These are phyloP conservation scores for Gambusia affinis DNA, from an alignment of 2,113 vertebrate genomes.

Conservation along the genomic window DNA sequence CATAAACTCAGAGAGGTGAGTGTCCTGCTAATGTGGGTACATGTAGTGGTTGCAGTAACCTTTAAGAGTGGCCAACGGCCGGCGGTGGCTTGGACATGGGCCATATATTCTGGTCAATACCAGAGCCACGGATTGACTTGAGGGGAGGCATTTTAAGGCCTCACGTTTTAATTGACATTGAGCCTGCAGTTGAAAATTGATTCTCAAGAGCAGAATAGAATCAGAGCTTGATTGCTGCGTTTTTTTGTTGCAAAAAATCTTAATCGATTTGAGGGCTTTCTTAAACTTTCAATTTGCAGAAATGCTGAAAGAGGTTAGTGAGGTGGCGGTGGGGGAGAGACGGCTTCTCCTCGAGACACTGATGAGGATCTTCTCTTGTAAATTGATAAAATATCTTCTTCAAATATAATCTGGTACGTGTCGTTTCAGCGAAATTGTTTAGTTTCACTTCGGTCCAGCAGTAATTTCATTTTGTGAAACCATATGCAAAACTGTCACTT, in stretches of 20 bases:
- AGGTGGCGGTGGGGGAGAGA: background rate
- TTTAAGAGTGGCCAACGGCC: conserved; percentile 74
- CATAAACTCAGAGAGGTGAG: conserved; percentile 77
- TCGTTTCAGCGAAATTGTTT: background rate
- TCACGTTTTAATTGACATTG: conserved; percentile 68
- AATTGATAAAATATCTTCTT: background rate
- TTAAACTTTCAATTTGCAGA: background rate
- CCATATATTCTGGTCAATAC: conserved; percentile 74
- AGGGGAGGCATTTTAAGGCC: conserved; percentile 60
- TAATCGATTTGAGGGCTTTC: conserved; percentile 3
- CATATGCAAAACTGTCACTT: background rate
- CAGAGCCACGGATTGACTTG: conserved; percentile 58
- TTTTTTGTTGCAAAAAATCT: conserved; percentile 17
- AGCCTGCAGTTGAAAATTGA: conserved; percentile 43
- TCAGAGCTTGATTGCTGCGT: conserved; percentile 22
- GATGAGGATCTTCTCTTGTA: conserved; percentile 1
- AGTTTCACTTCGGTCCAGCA: background rate
- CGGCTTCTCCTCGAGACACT: background rate
- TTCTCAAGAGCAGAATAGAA: conserved; percentile 35
- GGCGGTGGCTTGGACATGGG: conserved; percentile 66
- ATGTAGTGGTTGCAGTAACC: conserved; percentile 77
- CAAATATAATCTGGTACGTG: background rate
- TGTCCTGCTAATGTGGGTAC: conserved; percentile 77
- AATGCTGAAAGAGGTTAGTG: background rate
- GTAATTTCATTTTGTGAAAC: background rate